Evolutionary conservation across 2,797 vertebrate species (phyloP).

Genomic region (Acanthurus leucopareius): DNA sequence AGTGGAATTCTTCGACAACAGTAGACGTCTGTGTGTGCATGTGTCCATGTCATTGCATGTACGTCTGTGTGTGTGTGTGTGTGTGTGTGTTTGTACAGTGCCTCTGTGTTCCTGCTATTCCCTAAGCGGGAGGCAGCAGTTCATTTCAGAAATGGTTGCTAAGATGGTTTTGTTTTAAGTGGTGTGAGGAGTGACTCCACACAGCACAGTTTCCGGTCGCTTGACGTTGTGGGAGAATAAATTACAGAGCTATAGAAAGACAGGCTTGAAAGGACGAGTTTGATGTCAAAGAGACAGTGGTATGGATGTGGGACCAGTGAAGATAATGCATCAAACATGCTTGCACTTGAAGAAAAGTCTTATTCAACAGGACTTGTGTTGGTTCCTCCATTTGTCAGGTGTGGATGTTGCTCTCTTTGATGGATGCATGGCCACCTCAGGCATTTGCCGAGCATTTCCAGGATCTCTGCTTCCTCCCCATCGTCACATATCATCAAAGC

Average conservation of each 20-base stretch:
- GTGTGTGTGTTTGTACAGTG: slow-evolving; percentile 46
- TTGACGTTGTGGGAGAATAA: slow-evolving; percentile 57
- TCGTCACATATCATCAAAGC: slow-evolving; percentile 39
- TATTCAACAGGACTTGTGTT: slow-evolving; percentile 37
- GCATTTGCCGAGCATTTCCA: slow-evolving; percentile 42
- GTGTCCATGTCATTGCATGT: slow-evolving; percentile 34
- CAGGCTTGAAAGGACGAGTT: slow-evolving; percentile 70
- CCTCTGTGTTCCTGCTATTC: slow-evolving; percentile 53
- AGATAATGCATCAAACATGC: slow-evolving; percentile 48
- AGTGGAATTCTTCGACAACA: slow-evolving; percentile 67
- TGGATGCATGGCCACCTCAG: slow-evolving; percentile 26
- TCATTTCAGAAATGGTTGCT: slow-evolving; percentile 64
- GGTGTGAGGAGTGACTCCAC: slow-evolving; percentile 70
- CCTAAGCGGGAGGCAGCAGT: slow-evolving; percentile 67
- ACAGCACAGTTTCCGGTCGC: slow-evolving; percentile 61
- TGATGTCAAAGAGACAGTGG: slow-evolving; percentile 56
- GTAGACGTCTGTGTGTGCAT: slow-evolving; percentile 41
- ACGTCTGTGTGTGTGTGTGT: slow-evolving; percentile 38
- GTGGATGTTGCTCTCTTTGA: slow-evolving; percentile 48
- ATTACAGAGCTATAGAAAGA: slow-evolving; percentile 70
- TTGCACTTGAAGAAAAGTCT: slow-evolving; percentile 29
- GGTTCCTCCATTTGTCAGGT: slow-evolving; percentile 41
- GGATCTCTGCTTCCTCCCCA: slow-evolving; percentile 21
- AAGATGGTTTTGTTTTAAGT: slow-evolving; percentile 76
- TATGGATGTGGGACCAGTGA: slow-evolving; percentile 40